Percentiles rank a stretch among this genome's conserved stretches.
phyloP scores from a whole-genome alignment of 2,888 invertebrate genomes.

The Dynastes tityus region DNA sequence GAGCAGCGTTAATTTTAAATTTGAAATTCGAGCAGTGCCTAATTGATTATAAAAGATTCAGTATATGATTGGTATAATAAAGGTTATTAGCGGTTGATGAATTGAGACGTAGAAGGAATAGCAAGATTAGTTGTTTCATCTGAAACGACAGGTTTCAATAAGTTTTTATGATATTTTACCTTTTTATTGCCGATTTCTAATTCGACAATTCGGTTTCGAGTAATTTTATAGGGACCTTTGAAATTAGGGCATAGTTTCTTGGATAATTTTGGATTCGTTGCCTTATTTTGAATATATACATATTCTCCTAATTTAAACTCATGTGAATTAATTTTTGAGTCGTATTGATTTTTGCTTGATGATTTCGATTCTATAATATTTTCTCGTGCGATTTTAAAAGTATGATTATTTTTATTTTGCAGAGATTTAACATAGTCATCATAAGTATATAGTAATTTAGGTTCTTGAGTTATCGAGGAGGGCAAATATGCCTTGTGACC shows the following conservation, averaged over 20 bases:
- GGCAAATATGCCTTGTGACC: conserved; percentile 56
- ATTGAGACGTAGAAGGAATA: background rate
- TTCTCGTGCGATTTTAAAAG: no score
- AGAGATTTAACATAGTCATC: background rate
- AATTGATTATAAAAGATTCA: conserved; percentile 43
- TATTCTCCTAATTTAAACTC: no score
- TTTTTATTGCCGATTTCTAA: conserved; percentile 32
- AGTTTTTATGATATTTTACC: conserved; percentile 45
- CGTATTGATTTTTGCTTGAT: no score
- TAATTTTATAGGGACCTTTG: background rate
- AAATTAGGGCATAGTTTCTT: background rate
- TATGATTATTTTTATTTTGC: no score
- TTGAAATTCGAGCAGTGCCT: conserved; percentile 33
- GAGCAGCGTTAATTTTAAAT: conserved; percentile 19
- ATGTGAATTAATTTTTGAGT: no score
- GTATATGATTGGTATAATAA: background rate
- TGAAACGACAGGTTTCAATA: conserved; percentile 52
- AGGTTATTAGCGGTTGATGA: background rate
- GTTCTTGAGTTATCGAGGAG: conserved; percentile 50
- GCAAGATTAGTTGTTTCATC: conserved; percentile 33
- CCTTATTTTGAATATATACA: no score
- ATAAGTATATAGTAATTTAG: background rate
- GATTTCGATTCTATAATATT: no score
- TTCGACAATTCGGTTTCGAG: background rate
- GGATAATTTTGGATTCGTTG: no score